A percentile compares a stretch with the other conserved stretches of the same genome.
Conservation (phyloP, 2,113 vertebrate genomes). For the Camelus bactrianus region DNA sequence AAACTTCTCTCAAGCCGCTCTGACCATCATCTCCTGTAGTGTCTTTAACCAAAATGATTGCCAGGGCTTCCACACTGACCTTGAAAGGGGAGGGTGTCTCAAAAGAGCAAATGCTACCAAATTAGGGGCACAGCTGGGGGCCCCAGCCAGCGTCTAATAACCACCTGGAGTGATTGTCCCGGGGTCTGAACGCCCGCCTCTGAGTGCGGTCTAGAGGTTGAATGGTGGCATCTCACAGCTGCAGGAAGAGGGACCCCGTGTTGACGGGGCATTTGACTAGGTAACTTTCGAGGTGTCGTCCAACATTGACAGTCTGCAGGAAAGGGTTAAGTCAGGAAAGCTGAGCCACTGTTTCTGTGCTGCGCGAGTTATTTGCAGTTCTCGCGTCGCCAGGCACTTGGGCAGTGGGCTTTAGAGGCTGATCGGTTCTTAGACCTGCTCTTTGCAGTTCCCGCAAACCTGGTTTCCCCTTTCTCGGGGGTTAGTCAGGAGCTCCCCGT, state of each 20-base stretch:
- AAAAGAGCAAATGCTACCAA: not conserved
- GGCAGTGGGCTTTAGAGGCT: not conserved
- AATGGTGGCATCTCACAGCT: not conserved
- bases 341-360: not conserved
- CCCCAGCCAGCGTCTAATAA: not conserved
- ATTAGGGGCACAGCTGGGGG: not conserved
- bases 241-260: not conserved
- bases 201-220: not conserved
- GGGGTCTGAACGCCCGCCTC: not conserved
- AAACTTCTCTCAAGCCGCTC: not conserved
- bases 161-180: not conserved
- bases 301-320: not conserved
- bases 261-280: not conserved
- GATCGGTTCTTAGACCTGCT: not conserved
- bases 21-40: not conserved
- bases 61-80: not conserved
- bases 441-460: not conserved
- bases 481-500: not conserved
- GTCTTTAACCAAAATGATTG: not conserved
- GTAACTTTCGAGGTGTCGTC: not conserved
- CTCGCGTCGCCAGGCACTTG: not conserved
- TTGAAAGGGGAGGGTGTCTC: not conserved
- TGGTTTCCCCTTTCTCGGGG: not conserved
- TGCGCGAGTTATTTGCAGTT: not conserved
- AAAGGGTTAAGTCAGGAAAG: not conserved